Percentiles rank a stretch among this genome's conserved stretches.
Conservation (phyloP, 2,113 vertebrate genomes). For the Heptranchias perlo region DNA sequence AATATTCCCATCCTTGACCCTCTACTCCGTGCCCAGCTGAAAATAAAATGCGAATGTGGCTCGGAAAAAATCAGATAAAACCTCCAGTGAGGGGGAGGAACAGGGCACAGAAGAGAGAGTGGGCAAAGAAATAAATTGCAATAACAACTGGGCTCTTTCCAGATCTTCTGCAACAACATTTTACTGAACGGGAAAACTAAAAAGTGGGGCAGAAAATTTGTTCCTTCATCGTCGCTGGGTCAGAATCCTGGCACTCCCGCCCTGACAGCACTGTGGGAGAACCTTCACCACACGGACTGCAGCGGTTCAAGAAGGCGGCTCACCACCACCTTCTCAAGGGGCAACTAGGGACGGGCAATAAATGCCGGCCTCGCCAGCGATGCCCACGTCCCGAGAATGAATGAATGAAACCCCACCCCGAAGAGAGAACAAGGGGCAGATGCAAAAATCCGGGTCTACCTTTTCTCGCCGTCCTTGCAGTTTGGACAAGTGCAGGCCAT, state of each 20-base stretch:
- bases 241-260: not conserved
- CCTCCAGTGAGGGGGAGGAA: too few relatives aligned
- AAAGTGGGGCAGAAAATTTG: not conserved
- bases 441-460: conserved; percentile 52
- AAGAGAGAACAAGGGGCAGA: not conserved
- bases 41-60: too few relatives aligned
- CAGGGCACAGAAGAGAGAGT: too few relatives aligned
- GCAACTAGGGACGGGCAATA: not conserved
- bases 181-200: not conserved
- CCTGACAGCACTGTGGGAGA: too few relatives aligned
- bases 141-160: not conserved
- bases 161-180: not conserved
- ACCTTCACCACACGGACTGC: not conserved
- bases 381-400: not conserved
- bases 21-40: too few relatives aligned
- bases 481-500: conserved; percentile 97
- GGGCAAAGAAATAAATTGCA: too few relatives aligned
- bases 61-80: too few relatives aligned
- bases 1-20: too few relatives aligned
- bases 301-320: not conserved
- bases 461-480: conserved; percentile 93
- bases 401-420: too few relatives aligned
- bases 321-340: not conserved
- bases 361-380: not conserved
- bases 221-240: not conserved